A percentile compares a stretch with the other conserved stretches of the same genome.
phyloP scores from a whole-genome alignment of 2,113 vertebrate genomes.

The Eudyptes chrysolophus region DNA sequence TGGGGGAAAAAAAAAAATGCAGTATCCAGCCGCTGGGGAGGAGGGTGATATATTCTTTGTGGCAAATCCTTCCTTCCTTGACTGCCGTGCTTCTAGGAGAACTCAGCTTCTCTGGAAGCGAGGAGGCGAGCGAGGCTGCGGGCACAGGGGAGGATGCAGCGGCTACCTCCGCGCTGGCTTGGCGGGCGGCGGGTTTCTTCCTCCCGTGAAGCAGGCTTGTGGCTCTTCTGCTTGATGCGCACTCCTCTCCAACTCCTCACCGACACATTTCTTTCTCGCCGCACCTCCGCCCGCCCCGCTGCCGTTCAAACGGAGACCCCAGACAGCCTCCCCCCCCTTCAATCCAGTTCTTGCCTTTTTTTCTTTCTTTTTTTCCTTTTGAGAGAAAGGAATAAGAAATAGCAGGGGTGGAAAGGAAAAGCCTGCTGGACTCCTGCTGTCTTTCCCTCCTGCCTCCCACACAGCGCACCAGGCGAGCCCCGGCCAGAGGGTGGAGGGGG shows the following conservation, averaged over 20 bases:
- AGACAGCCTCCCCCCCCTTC: not conserved
- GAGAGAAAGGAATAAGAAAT: not conserved
- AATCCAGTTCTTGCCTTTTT: not conserved
- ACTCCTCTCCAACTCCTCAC: conserved; percentile 56
- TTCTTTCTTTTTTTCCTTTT: not conserved
- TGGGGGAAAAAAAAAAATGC: not conserved
- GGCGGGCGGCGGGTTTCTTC: not conserved
- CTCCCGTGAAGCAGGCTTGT: not conserved
- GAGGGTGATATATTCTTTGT: not conserved
- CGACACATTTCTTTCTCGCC: not conserved
- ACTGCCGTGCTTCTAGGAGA: not conserved
- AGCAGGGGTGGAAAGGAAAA: conserved; percentile 25
- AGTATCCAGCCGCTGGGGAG: conserved; percentile 25
- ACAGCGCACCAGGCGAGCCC: not conserved
- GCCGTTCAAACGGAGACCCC: not conserved
- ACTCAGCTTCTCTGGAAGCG: not conserved
- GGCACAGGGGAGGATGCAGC: not conserved
- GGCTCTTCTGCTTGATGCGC: not conserved
- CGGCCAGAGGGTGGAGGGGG: not conserved
- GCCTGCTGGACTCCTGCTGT: not conserved
- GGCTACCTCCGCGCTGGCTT: not conserved
- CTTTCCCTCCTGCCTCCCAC: conserved; percentile 25
- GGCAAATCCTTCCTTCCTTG: not conserved
- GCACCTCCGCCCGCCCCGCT: conserved; percentile 33
- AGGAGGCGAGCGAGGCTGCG: not conserved